Percentiles rank a stretch among this genome's conserved stretches.
Conservation (phyloP, 2,797 vertebrate genomes). For the Gadopsis bispinosus region DNA sequence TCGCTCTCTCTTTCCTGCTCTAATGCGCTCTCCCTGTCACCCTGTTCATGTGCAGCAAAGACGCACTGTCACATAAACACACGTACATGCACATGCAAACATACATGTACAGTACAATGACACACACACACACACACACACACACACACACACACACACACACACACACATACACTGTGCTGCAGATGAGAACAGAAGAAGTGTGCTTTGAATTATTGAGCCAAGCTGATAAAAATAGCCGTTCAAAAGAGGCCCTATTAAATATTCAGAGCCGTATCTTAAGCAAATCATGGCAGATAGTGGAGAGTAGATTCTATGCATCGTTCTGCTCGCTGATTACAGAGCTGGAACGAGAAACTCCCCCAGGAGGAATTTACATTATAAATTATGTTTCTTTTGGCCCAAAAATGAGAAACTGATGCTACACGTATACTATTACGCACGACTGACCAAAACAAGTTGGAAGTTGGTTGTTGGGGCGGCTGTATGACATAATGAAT, state of each 20-base stretch:
- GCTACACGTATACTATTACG: background rate
- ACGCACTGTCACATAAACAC: background rate
- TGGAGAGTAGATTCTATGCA: constrained; percentile 36
- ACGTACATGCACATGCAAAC: background rate
- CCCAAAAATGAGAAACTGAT: constrained; percentile 12
- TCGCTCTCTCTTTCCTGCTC: constrained; percentile 6
- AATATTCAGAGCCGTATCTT: constrained; percentile 80
- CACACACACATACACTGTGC: constrained; percentile 13
- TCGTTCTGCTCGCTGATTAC: constrained; percentile 29
- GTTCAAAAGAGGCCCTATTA: constrained; percentile 75
- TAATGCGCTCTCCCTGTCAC: background rate
- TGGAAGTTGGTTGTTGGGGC: background rate
- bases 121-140: constrained; percentile 15
- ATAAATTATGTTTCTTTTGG: constrained; percentile 29
- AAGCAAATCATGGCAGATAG: constrained; percentile 60
- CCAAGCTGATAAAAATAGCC: constrained; percentile 81
- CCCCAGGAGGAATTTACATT: constrained; percentile 37
- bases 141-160: background rate
- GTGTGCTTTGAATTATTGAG: constrained; percentile 82
- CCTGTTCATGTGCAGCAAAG: background rate
- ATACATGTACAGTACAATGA: background rate
- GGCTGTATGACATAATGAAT: background rate
- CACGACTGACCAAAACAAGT: constrained; percentile 6
- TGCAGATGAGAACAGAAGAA: constrained; percentile 68
- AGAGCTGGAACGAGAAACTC: constrained; percentile 28